Conservation (phyloP, 2,888 invertebrate species). For the Drosophila cracens region DNA sequence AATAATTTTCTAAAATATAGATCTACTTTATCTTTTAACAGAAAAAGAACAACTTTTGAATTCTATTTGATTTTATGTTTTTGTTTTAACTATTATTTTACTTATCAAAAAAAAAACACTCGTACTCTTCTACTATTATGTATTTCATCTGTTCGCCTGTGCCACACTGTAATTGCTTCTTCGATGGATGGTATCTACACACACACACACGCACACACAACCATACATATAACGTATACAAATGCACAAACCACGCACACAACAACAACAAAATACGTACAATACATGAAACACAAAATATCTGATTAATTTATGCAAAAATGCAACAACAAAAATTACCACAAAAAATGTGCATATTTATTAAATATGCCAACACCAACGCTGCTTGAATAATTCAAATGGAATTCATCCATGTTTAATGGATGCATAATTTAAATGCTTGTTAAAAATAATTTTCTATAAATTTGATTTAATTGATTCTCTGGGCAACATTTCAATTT, state of each 20-base stretch:
- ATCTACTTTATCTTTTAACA: conserved; percentile 15
- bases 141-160: conserved; percentile 85
- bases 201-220: conserved; percentile 37
- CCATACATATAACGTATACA: conserved; percentile 19
- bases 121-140: conserved; percentile 81
- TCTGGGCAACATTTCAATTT: conserved; percentile 27
- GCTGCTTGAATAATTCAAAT: conserved; percentile 68
- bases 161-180: conserved; percentile 81
- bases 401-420: conserved; percentile 63
- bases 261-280: conserved; percentile 15
- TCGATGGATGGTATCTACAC: conserved; percentile 83
- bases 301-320: conserved; percentile 33
- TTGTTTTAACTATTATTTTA: conserved; percentile 51
- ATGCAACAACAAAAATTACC: conserved; percentile 23
- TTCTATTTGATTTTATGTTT: conserved; percentile 52
- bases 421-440: conserved; percentile 66
- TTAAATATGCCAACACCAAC: conserved; percentile 63
- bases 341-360: conserved; percentile 39
- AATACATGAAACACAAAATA: conserved; percentile 15
- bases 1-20: conserved; percentile 4
- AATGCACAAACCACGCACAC: conserved; percentile 24
- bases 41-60: conserved; percentile 19
- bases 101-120: conserved; percentile 68
- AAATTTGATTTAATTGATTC: conserved; percentile 40
- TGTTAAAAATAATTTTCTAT: conserved; percentile 53